phyloP scores from a whole-genome alignment of 2,113 vertebrate species.

The Chloroceryle aenea region DNA sequence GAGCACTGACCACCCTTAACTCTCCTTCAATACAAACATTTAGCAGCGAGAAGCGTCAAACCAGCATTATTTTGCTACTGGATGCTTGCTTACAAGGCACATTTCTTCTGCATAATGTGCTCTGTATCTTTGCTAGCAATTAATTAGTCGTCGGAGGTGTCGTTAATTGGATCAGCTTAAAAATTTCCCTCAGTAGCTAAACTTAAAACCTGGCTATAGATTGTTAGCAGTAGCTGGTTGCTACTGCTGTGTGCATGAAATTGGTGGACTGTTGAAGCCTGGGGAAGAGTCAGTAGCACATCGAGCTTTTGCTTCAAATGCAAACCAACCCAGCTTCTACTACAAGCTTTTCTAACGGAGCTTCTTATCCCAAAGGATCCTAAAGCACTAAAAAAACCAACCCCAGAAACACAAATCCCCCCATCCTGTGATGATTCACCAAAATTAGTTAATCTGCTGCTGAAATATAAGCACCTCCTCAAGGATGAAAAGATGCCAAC shows the following conservation, averaged over 20 bases:
- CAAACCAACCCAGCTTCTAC: slow-evolving; percentile 13
- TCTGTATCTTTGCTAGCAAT: neutral
- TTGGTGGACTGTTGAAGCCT: neutral
- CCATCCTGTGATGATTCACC: neutral
- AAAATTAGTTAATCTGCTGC: neutral
- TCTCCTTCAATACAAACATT: neutral
- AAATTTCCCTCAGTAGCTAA: neutral
- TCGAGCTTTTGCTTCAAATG: slow-evolving; percentile 25
- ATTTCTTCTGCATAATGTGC: neutral
- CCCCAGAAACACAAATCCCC: neutral
- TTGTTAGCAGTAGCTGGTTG: neutral
- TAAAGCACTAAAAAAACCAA: neutral
- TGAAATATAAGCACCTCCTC: neutral
- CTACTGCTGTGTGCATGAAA: neutral
- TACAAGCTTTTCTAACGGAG: neutral
- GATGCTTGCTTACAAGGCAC: neutral
- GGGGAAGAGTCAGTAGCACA: neutral
- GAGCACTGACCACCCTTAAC: neutral
- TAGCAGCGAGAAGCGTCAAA: neutral
- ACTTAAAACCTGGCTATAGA: neutral
- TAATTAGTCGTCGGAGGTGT: neutral
- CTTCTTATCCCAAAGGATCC: slow-evolving; percentile 27
- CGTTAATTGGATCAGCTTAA: neutral
- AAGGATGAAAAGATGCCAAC: neutral
- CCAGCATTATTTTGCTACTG: neutral